phyloP scores from a whole-genome alignment of 2,113 vertebrate genomes.

The Pseudorhombus dupliciocellatus region DNA sequence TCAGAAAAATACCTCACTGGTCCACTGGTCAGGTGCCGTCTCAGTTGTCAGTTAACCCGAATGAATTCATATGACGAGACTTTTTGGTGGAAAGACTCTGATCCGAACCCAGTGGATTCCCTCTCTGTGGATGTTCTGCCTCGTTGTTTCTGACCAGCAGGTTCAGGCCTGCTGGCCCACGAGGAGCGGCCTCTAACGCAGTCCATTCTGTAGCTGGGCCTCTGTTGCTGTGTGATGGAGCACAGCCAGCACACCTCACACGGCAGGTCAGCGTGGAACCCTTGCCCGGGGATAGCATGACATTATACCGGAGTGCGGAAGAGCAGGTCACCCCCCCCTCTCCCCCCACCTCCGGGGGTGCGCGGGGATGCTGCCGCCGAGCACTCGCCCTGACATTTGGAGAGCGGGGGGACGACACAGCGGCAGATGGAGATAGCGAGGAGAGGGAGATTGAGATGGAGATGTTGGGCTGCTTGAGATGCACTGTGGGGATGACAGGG shows the following conservation, averaged over 20 bases:
- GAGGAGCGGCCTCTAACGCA: not conserved
- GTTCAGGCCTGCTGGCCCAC: not conserved
- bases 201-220: slow-evolving; percentile 7
- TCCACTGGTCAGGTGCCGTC: not conserved
- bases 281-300: slow-evolving; percentile 66
- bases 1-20: not conserved
- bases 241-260: slow-evolving; percentile 19
- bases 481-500: slow-evolving; percentile 73
- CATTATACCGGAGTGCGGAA: slow-evolving; percentile 56
- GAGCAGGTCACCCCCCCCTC: slow-evolving; percentile 59
- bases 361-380: slow-evolving; percentile 37
- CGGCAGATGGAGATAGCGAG: slow-evolving; percentile 49
- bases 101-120: not conserved
- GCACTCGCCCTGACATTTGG: slow-evolving; percentile 74
- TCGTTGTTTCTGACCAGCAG: slow-evolving; percentile 13
- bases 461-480: slow-evolving; percentile 74
- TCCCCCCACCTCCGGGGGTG: slow-evolving; percentile 37
- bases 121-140: slow-evolving; percentile 1
- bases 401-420: slow-evolving; percentile 67
- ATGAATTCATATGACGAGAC: slow-evolving; percentile 4
- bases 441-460: slow-evolving; percentile 69
- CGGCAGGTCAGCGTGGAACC: slow-evolving; percentile 55
- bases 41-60: not conserved
- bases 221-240: slow-evolving; percentile 28
- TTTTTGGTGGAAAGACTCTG: not conserved